Conservation (phyloP, 2,888 invertebrate genomes). For the Marasmarcha lunaedactyla region DNA sequence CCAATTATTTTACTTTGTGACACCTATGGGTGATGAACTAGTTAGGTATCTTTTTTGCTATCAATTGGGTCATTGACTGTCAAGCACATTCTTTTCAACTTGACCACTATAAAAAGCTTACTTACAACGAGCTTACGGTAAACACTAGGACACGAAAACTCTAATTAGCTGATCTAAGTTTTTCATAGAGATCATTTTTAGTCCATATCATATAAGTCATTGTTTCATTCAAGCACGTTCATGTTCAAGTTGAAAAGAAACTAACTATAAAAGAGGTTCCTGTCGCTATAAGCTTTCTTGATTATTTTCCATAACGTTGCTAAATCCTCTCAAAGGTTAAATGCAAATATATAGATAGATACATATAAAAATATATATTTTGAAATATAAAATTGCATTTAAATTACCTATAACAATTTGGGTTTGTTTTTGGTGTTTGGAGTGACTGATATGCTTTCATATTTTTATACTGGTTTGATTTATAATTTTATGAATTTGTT, state of each 20-base stretch:
- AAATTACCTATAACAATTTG: too few species aligned
- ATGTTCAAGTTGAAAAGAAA: constrained; percentile 51
- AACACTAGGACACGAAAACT: neutral
- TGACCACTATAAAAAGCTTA: constrained; percentile 21
- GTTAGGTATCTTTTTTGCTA: too few species aligned
- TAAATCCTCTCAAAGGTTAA: neutral
- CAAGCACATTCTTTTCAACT: constrained; percentile 48
- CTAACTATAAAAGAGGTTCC: constrained; percentile 14
- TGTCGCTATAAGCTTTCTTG: constrained; percentile 28
- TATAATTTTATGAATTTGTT: too few species aligned
- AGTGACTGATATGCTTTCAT: too few species aligned
- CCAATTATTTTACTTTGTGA: constrained; percentile 15
- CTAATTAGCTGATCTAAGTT: too few species aligned
- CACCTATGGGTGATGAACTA: too few species aligned
- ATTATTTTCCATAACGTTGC: neutral
- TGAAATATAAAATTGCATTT: too few species aligned
- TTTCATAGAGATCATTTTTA: too few species aligned
- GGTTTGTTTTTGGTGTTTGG: too few species aligned
- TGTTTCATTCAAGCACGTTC: constrained; percentile 20
- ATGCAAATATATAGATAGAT: constrained; percentile 23
- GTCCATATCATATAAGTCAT: too few species aligned
- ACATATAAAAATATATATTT: too few species aligned
- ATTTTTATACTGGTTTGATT: too few species aligned
- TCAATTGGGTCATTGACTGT: constrained; percentile 43
- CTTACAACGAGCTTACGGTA: neutral